A percentile compares a stretch with the other conserved stretches of the same genome.
These are phyloP conservation scores for Rhabdornis inornatus DNA, from an alignment of 2,113 vertebrate genomes.

Conservation along the genomic window DNA sequence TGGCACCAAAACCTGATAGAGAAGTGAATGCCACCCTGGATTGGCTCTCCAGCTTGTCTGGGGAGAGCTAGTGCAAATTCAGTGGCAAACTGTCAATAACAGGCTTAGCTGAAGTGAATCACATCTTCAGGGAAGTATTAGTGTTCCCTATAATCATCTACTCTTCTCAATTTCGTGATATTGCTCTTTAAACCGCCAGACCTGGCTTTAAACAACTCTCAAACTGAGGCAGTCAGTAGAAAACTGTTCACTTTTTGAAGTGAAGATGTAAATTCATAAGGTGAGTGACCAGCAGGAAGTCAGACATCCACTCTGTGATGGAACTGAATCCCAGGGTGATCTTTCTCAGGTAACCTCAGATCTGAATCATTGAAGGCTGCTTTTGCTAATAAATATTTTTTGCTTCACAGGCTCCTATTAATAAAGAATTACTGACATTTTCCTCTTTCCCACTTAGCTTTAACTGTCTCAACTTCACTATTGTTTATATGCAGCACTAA, in stretches of 20 bases:
- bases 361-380: not conserved
- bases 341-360: not conserved
- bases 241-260: not conserved
- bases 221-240: not conserved
- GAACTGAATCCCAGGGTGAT: not conserved
- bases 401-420: not conserved
- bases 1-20: fast-evolving
- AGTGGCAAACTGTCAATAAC: not conserved
- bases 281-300: not conserved
- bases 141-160: not conserved
- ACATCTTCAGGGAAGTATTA: not conserved
- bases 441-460: not conserved
- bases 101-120: not conserved
- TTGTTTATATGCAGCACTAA: not conserved
- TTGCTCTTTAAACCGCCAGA: not conserved
- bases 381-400: not conserved
- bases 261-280: not conserved
- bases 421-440: not conserved
- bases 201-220: not conserved
- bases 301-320: not conserved
- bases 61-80: not conserved
- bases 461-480: not conserved
- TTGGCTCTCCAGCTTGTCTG: not conserved
- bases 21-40: not conserved
- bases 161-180: not conserved